phyloP scores from a whole-genome alignment of 2,888 invertebrate genomes.

The Spisula solida region DNA sequence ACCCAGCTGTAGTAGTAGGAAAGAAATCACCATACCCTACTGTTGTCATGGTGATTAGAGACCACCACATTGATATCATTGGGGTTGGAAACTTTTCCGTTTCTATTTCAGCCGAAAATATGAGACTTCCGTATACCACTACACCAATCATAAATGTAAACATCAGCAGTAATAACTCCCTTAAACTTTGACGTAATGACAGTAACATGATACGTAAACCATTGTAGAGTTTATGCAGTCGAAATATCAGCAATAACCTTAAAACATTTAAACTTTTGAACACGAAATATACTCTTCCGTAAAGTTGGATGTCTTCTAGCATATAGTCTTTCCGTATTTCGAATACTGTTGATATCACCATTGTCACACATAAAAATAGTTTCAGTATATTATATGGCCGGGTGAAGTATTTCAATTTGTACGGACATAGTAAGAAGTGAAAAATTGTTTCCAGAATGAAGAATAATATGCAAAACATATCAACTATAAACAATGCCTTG shows the following conservation, averaged over 20 bases:
- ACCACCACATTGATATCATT: constrained; percentile 78
- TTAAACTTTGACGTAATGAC: constrained; percentile 73
- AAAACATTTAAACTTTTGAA: constrained; percentile 74
- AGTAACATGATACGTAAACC: constrained; percentile 77
- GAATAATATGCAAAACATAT: constrained; percentile 68
- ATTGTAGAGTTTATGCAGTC: constrained; percentile 77
- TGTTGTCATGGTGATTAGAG: constrained; percentile 80
- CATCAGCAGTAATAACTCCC: constrained; percentile 76
- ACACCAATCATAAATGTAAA: constrained; percentile 76
- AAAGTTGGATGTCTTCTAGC: neutral
- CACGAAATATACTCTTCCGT: constrained; percentile 66
- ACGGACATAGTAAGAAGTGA: constrained; percentile 72
- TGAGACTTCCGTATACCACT: constrained; percentile 77
- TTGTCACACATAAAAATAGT: constrained; percentile 70
- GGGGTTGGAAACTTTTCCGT: constrained; percentile 68
- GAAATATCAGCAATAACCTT: constrained; percentile 76
- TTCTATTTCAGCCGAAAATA: constrained; percentile 78
- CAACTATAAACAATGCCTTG: constrained; percentile 56
- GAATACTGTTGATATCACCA: constrained; percentile 63
- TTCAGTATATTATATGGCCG: constrained; percentile 73
- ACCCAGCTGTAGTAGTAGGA: constrained; percentile 75
- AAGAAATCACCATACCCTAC: constrained; percentile 81
- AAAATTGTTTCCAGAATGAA: constrained; percentile 77
- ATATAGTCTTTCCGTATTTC: constrained; percentile 56
- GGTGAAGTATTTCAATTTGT: constrained; percentile 64